These are phyloP conservation scores for Selene dorsalis DNA, from an alignment of 2,797 vertebrate genomes.

Conservation along the genomic window DNA sequence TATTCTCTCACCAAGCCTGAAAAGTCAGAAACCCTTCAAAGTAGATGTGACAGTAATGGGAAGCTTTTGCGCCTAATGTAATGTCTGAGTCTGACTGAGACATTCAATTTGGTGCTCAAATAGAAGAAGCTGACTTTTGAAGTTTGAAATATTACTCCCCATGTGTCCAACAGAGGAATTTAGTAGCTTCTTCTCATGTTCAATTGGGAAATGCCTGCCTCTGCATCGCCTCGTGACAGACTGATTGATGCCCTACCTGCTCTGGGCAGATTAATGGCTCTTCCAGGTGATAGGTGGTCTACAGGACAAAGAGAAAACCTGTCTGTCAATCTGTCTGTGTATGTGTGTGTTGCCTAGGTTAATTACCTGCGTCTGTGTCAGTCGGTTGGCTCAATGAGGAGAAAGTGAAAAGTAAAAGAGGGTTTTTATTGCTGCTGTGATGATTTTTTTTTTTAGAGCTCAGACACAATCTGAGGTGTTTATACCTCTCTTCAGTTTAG, in stretches of 20 bases:
- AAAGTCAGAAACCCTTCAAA: slow-evolving; percentile 19
- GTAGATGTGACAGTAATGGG: slow-evolving; percentile 27
- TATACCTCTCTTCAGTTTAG: slow-evolving; percentile 32
- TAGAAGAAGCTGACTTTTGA: slow-evolving; percentile 37
- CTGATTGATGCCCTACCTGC: slow-evolving; percentile 70
- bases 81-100: background rate
- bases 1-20: background rate
- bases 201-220: slow-evolving; percentile 55
- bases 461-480: slow-evolving; percentile 46
- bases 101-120: slow-evolving; percentile 18
- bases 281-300: slow-evolving; percentile 36
- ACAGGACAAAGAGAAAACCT: slow-evolving; percentile 44
- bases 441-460: slow-evolving; percentile 48
- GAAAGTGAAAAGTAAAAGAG: slow-evolving; percentile 26
- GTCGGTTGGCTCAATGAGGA: slow-evolving; percentile 6
- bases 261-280: slow-evolving; percentile 52
- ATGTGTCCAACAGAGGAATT: slow-evolving; percentile 45
- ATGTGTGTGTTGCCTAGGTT: slow-evolving; percentile 7
- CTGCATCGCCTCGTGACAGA: slow-evolving; percentile 62
- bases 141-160: slow-evolving; percentile 37
- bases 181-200: slow-evolving; percentile 54
- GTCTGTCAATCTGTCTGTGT: slow-evolving; percentile 17
- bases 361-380: slow-evolving; percentile 51
- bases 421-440: slow-evolving; percentile 31
- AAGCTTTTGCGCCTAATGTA: slow-evolving; percentile 12